Evolutionary conservation across 2,113 vertebrate genomes (phyloP).

Genomic region (Oncorhynchus tshawytscha): DNA sequence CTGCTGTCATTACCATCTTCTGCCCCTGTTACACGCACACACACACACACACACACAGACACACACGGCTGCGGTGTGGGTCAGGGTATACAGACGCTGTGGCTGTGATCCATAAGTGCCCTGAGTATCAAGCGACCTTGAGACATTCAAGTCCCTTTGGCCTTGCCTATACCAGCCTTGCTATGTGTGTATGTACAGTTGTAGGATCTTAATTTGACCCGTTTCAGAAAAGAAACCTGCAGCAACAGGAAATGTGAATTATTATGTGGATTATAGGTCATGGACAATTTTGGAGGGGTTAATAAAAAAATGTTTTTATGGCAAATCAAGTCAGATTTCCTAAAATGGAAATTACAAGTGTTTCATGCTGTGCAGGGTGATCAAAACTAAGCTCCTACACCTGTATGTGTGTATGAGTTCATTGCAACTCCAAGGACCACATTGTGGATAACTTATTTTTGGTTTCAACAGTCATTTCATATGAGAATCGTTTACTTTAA

Average conservation of each 20-base stretch:
- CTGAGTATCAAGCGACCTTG: conserved; percentile 68
- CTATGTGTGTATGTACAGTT: background rate
- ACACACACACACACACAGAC: conserved; percentile 5
- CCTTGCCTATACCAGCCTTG: conserved; percentile 56
- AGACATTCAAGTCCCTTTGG: conserved; percentile 51
- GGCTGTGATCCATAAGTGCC: conserved; percentile 67
- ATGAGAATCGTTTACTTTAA: background rate
- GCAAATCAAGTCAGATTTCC: too few relatives aligned
- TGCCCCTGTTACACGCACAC: conserved; percentile 37
- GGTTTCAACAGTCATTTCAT: too few relatives aligned
- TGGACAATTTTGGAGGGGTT: too few relatives aligned
- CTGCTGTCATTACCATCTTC: conserved; percentile 76
- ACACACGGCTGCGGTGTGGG: conserved; percentile 51
- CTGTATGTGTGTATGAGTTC: too few relatives aligned
- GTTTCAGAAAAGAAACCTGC: background rate
- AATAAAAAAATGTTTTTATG: too few relatives aligned
- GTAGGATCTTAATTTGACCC: conserved; percentile 1
- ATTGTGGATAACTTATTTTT: too few relatives aligned
- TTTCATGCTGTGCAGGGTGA: too few relatives aligned
- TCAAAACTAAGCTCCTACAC: too few relatives aligned
- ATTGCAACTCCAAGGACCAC: too few relatives aligned
- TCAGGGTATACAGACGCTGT: conserved; percentile 48
- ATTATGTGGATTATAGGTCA: too few relatives aligned
- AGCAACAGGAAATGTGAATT: too few relatives aligned
- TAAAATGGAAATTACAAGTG: too few relatives aligned